phyloP scores from a whole-genome alignment of 2,113 vertebrate genomes.

The Chunga burmeisteri region DNA sequence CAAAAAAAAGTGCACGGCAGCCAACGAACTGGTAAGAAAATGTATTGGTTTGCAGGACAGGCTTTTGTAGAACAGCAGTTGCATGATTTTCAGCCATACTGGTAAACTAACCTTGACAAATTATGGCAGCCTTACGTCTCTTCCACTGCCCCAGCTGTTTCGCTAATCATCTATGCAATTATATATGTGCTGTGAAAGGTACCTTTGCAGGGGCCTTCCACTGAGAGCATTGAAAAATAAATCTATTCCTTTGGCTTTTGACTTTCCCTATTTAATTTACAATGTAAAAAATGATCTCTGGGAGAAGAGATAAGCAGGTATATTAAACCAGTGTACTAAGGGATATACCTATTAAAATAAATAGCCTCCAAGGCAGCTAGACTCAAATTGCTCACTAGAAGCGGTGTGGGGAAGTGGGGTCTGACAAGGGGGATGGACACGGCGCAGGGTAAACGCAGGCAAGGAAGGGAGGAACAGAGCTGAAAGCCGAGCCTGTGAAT shows the following conservation, averaged over 20 bases:
- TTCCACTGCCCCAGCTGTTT: background rate
- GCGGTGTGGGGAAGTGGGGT: background rate
- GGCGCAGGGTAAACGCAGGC: background rate
- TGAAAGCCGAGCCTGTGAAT: background rate
- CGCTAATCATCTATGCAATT: background rate
- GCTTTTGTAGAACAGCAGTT: background rate
- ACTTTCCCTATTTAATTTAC: constrained; percentile 14
- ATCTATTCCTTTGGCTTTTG: constrained; percentile 5
- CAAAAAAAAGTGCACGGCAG: background rate
- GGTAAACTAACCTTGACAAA: background rate
- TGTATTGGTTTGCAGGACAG: background rate
- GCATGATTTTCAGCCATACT: background rate
- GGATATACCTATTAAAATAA: constrained; percentile 5
- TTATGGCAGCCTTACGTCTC: background rate
- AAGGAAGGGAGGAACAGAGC: background rate
- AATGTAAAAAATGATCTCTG: background rate
- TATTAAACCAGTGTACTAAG: constrained; percentile 11
- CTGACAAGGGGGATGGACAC: background rate
- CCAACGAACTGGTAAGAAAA: background rate
- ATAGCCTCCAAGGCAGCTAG: background rate
- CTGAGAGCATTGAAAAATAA: background rate
- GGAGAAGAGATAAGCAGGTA: constrained; percentile 18
- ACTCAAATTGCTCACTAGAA: background rate
- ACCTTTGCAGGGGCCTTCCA: constrained; percentile 7
- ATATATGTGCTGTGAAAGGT: background rate